Percentiles rank a stretch among this genome's conserved stretches.
These are phyloP conservation scores for Zaprionus ghesquierei DNA, from an alignment of 1,140 invertebrate species.

Conservation along the genomic window DNA sequence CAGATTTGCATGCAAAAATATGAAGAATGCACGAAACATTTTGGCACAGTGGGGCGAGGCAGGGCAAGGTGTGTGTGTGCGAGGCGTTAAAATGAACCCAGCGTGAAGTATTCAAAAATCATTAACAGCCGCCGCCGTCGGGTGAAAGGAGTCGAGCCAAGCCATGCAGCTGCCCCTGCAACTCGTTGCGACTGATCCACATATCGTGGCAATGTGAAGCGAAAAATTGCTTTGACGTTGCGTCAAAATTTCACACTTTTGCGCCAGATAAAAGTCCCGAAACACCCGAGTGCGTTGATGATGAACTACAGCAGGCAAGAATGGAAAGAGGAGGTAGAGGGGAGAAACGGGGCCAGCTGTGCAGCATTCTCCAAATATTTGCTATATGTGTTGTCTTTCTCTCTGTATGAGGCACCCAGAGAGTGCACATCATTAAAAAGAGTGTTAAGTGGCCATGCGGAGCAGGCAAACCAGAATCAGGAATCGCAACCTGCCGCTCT, in stretches of 20 bases:
- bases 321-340: background rate
- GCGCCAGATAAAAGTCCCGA: conserved; percentile 59
- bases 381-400: conserved; percentile 19
- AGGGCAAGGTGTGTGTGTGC: conserved; percentile 1
- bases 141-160: conserved; percentile 50
- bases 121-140: conserved; percentile 51
- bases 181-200: conserved; percentile 53
- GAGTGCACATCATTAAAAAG: conserved; percentile 71
- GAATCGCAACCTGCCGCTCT: conserved; percentile 6
- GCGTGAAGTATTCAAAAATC: conserved; percentile 73
- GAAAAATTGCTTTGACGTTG: conserved; percentile 74
- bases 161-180: background rate
- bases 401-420: conserved; percentile 22
- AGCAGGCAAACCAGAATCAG: conserved; percentile 2
- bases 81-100: conserved; percentile 53
- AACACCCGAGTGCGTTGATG: conserved; percentile 40
- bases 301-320: conserved; percentile 18
- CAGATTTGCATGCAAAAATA: conserved; percentile 41
- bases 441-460: conserved; percentile 42
- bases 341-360: background rate
- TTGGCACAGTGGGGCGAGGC: background rate
- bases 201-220: conserved; percentile 72
- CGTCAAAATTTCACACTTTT: conserved; percentile 80
- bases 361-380: conserved; percentile 74
- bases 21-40: conserved; percentile 41